phyloP scores from a whole-genome alignment of 1,140 invertebrate species.

The Drosophila repletoides region DNA sequence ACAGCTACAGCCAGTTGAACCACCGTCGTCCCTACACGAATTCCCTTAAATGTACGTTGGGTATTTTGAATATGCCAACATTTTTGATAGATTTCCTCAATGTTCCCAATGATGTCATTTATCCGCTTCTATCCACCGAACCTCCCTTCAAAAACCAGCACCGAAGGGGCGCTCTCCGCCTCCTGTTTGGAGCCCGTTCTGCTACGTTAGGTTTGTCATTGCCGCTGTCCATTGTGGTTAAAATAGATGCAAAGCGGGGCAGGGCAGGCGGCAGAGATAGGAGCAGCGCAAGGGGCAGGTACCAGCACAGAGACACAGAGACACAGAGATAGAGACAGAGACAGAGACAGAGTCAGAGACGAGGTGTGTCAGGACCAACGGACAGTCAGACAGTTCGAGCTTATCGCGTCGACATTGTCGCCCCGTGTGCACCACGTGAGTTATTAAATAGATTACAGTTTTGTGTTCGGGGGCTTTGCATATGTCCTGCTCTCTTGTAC shows the following conservation, averaged over 20 bases:
- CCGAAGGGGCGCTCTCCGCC: too few species aligned
- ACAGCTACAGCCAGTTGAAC: not conserved
- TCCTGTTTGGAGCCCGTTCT: not conserved
- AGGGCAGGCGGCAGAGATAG: not conserved
- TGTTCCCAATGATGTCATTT: conserved; percentile 23
- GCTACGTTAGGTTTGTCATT: conserved; percentile 15
- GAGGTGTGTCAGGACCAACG: not conserved
- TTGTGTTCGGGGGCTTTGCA: conserved; percentile 49
- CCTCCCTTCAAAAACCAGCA: too few species aligned
- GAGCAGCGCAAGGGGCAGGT: not conserved
- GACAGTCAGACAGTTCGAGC: conserved; percentile 26
- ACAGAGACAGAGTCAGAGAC: not conserved
- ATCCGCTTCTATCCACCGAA: not conserved
- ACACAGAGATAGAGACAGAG: too few species aligned
- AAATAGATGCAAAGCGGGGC: too few species aligned
- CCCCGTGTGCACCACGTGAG: conserved; percentile 51
- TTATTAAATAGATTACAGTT: conserved; percentile 78
- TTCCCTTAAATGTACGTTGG: not conserved
- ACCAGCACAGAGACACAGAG: too few species aligned
- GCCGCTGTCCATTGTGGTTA: conserved; percentile 9
- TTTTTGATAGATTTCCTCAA: conserved; percentile 42
- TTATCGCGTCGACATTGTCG: conserved; percentile 58
- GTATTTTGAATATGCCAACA: conserved; percentile 25
- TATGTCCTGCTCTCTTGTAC: conserved; percentile 41
- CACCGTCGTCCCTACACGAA: not conserved